Evolutionary conservation across 2,797 vertebrate species (phyloP), one percentile per base, ranked within the genome.

Genomic region (Ptychadena robeensis): DNA sequence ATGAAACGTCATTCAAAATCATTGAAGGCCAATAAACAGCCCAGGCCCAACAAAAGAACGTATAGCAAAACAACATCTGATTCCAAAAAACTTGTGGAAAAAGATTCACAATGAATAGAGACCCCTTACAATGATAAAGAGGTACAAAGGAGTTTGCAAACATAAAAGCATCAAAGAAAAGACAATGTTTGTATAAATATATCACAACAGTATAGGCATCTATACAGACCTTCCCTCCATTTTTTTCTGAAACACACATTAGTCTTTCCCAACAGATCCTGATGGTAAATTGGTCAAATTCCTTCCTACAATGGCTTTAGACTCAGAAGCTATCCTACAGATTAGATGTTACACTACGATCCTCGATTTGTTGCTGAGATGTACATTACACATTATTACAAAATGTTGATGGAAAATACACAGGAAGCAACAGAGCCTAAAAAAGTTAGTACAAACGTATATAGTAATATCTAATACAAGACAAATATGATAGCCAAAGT

Each of bases 371-470:
- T 75, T 65, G 22, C 63, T 28, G 35, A 57, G 25, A 27, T 69
- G 37, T 57, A 68, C 72, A 74, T 38, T 40, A 84, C 38, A 25
- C 48, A n/a, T 35, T 22, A 63, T 69, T 70, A 64, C 11, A 35
- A 79, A 75, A 74, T 35, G 34, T 67, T 14, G 40, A 73, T 80
- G 71, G 80, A 64, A 75, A 80, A 64, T 80, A 64, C 65, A 61
- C 34, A 59, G 61, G 22, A 73, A 83, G 30, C 65, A 59, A 67
- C 27, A 27, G 57, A 57, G 31, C 68, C 38, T 79, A 83, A 34
- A 79, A 73, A 64, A 30, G 32, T 28, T 79, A 61, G 38, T 74
- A 85, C 25, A 85, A 84, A 85, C 30, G 35, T 79, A 69, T 30
- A 67, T 30, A 69, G 59, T 9, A 64, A n/a, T 68, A 63, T 61